Conservation (phyloP, 2,888 invertebrate species). For the Anagyrus pseudococci region DNA sequence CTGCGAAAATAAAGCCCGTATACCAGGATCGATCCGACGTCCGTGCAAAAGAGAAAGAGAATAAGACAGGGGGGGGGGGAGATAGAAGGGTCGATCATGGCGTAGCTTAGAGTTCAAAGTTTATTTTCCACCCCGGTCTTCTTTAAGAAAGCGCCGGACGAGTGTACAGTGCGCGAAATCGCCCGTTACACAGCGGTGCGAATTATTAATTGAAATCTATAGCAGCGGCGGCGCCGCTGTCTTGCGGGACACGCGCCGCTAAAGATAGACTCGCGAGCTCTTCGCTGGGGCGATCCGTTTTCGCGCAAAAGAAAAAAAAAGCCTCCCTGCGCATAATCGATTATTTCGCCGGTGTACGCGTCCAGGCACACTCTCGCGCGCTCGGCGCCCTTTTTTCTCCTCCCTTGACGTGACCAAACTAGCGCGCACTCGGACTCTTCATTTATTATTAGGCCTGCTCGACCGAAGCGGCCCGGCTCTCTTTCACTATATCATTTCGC, state of each 20-base stretch:
- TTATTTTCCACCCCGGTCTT: constrained; percentile 16
- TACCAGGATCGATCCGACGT: constrained; percentile 11
- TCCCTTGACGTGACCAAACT: too few species aligned
- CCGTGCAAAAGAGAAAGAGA: too few species aligned
- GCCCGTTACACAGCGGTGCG: constrained; percentile 19
- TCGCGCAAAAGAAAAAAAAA: constrained; percentile 21
- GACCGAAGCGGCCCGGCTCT: too few species aligned
- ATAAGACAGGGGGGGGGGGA: neutral
- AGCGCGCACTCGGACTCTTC: too few species aligned
- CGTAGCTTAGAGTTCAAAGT: constrained; percentile 9
- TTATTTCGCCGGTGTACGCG: constrained; percentile 29
- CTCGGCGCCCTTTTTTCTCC: too few species aligned
- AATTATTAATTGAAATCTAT: constrained; percentile 54
- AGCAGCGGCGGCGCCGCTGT: constrained; percentile 14
- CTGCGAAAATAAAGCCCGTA: neutral
- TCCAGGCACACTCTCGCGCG: too few species aligned
- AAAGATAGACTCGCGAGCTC: constrained; percentile 49
- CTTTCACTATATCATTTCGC: too few species aligned
- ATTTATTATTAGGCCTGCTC: too few species aligned
- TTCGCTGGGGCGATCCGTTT: neutral
- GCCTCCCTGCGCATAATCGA: constrained; percentile 48
- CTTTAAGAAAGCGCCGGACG: constrained; percentile 20
- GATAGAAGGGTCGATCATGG: constrained; percentile 15
- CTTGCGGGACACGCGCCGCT: constrained; percentile 18
- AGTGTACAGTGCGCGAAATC: neutral